A percentile compares a stretch with the other conserved stretches of the same genome.
Conservation (phyloP, 1,140 invertebrate genomes). For the Drosophila tani region DNA sequence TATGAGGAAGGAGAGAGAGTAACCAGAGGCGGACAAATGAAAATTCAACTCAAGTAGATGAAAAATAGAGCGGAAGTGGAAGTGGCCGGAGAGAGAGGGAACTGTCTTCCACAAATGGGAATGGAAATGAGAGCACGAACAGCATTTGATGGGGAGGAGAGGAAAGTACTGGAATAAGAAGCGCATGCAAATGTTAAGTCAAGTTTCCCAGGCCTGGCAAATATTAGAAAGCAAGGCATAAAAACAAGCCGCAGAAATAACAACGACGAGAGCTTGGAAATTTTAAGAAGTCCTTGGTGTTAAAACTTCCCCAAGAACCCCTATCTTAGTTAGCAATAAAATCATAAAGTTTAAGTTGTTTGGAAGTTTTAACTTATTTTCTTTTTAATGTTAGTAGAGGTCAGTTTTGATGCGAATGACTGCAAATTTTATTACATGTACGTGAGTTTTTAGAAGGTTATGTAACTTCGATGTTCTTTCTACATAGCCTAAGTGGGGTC, state of each 20-base stretch:
- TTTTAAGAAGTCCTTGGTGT: not conserved
- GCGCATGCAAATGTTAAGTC: slow-evolving; percentile 75
- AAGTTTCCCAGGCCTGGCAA: slow-evolving; percentile 40
- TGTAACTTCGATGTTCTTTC: no score
- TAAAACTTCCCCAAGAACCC: not conserved
- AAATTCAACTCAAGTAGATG: slow-evolving; percentile 77
- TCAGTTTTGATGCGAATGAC: no score
- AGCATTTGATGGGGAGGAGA: slow-evolving; percentile 28
- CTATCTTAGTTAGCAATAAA: no score
- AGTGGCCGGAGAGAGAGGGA: slow-evolving; percentile 60
- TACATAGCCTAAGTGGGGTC: no score
- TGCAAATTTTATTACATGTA: no score
- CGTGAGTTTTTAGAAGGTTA: no score
- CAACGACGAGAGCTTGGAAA: not conserved
- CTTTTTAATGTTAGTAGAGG: no score
- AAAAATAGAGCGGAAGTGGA: slow-evolving; percentile 73
- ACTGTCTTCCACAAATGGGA: slow-evolving; percentile 40
- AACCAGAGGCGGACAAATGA: slow-evolving; percentile 69
- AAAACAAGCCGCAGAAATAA: not conserved
- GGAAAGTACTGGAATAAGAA: slow-evolving; percentile 46
- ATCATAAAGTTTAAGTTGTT: not conserved
- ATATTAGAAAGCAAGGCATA: slow-evolving; percentile 34
- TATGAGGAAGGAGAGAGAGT: slow-evolving; percentile 32
- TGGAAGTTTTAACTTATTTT: no score
- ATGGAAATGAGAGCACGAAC: slow-evolving; percentile 34